Evolutionary conservation across 2,888 invertebrate genomes (phyloP).

Genomic region (Acronicta aceris): DNA sequence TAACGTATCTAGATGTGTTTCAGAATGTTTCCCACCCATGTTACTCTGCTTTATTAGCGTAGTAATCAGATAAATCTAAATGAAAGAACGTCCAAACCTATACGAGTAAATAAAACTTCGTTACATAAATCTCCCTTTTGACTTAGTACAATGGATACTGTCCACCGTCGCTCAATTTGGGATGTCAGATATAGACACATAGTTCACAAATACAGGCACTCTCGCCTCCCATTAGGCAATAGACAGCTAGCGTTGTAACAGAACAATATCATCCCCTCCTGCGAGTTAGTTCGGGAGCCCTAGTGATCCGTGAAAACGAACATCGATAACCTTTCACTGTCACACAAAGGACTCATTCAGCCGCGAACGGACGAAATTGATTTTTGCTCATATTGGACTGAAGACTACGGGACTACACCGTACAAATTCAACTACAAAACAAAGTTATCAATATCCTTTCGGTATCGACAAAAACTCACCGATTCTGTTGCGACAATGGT

Average conservation of each 20-base stretch:
- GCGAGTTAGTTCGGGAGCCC: conserved; percentile 63
- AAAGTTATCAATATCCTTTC: conserved; percentile 46
- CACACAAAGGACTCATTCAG: conserved; percentile 82
- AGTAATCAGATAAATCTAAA: too few species aligned
- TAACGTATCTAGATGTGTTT: too few species aligned
- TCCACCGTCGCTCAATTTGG: not conserved
- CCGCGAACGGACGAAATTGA: conserved; percentile 83
- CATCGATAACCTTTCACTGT: conserved; percentile 85
- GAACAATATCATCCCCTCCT: conserved; percentile 71
- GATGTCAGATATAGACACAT: conserved; percentile 25
- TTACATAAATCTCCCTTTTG: not conserved
- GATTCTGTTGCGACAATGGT: conserved; percentile 34
- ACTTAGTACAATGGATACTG: not conserved
- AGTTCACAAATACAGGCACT: conserved; percentile 42
- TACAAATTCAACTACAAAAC: conserved; percentile 54
- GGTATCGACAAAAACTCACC: conserved; percentile 27
- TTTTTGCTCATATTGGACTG: conserved; percentile 79
- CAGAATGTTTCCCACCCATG: too few species aligned
- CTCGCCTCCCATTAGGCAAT: conserved; percentile 62
- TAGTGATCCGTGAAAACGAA: conserved; percentile 84
- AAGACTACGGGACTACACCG: conserved; percentile 45
- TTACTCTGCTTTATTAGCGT: too few species aligned
- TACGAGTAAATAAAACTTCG: too few species aligned
- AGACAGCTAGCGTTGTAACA: conserved; percentile 68
- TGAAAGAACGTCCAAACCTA: too few species aligned